Conservation (phyloP, 2,888 invertebrate species). For the Parnassius mnemosyne region DNA sequence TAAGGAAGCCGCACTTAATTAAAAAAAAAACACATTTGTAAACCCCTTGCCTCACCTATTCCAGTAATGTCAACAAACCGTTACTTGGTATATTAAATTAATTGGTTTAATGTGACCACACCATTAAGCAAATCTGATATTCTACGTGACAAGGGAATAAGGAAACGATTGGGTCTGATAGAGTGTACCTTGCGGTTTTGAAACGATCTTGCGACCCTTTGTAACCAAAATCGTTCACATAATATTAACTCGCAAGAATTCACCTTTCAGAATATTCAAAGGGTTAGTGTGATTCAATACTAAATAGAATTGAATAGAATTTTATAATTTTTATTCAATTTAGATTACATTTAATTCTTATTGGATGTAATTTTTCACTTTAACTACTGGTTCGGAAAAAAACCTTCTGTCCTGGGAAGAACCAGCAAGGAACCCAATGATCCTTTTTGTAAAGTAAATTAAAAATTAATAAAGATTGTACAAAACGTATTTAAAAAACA, state of each 20-base stretch:
- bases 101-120: conserved; percentile 32
- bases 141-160: background rate
- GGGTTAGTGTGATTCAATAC: too few relatives aligned
- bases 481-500: too few relatives aligned
- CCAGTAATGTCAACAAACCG: background rate
- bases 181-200: conserved; percentile 16
- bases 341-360: background rate
- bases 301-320: background rate
- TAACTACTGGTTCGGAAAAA: too few relatives aligned
- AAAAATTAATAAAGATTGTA: too few relatives aligned
- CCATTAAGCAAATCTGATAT: conserved; percentile 24
- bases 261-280: too few relatives aligned
- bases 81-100: conserved; percentile 30
- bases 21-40: too few relatives aligned
- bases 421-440: too few relatives aligned
- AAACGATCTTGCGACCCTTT: background rate
- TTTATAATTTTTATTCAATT: background rate
- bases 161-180: background rate
- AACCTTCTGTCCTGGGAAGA: too few relatives aligned
- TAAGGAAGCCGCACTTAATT: too few relatives aligned
- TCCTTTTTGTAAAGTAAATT: too few relatives aligned
- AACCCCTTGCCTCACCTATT: background rate
- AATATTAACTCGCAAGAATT: background rate
- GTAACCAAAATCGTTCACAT: background rate
- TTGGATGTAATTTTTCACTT: background rate